These are phyloP conservation scores for Ornithoptera alexandrae DNA, from an alignment of 2,888 invertebrate species.

Conservation along the genomic window DNA sequence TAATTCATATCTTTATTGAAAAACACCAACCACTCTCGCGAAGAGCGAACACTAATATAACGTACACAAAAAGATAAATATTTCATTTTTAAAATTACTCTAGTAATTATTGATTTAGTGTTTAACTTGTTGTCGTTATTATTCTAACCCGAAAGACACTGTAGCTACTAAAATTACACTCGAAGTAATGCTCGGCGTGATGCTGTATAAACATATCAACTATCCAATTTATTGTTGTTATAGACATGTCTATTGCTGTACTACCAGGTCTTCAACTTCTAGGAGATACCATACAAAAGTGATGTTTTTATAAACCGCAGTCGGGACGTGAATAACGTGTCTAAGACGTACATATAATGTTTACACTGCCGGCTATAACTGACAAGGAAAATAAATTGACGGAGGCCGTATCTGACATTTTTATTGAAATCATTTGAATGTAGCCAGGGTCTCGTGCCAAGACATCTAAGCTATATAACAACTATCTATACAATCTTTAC, in stretches of 20 bases:
- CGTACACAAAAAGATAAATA: no score
- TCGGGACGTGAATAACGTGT: slow-evolving; percentile 11
- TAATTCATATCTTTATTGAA: no score
- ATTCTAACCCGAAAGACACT: no score
- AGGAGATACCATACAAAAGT: not conserved
- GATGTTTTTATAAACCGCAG: not conserved
- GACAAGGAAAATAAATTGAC: slow-evolving; percentile 13
- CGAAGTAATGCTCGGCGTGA: not conserved
- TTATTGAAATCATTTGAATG: slow-evolving; percentile 18
- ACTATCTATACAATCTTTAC: slow-evolving; percentile 40
- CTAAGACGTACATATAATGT: slow-evolving; percentile 12
- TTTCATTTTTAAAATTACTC: no score
- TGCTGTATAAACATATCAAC: not conserved
- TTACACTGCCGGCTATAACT: slow-evolving; percentile 4
- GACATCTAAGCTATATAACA: slow-evolving; percentile 3
- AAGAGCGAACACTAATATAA: no score
- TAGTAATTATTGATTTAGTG: no score
- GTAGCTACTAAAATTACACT: no score
- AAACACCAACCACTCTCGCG: no score
- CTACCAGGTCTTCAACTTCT: not conserved
- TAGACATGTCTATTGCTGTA: not conserved
- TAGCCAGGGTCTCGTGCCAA: slow-evolving; percentile 1
- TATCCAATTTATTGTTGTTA: not conserved
- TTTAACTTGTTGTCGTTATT: no score
- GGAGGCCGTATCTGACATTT: slow-evolving; percentile 10